A percentile compares a stretch with the other conserved stretches of the same genome.
These are phyloP conservation scores for Phoeniculus purpureus DNA, from an alignment of 2,797 vertebrate species.

Conservation along the genomic window DNA sequence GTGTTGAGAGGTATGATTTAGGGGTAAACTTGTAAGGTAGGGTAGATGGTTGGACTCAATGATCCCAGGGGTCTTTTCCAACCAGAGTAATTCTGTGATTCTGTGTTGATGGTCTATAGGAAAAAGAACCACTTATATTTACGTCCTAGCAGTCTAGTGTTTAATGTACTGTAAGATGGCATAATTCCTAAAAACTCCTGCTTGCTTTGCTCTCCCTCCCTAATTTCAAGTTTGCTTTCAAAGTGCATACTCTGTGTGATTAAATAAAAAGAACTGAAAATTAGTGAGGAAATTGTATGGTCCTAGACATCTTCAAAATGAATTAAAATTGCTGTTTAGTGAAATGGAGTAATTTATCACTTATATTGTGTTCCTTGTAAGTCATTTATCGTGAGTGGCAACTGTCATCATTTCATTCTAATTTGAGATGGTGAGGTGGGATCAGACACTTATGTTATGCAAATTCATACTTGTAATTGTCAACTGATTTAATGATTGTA, in stretches of 20 bases:
- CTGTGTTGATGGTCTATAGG: neutral
- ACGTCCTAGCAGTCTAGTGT: neutral
- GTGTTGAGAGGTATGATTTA: no score
- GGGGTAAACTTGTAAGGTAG: no score
- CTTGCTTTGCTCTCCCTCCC: neutral
- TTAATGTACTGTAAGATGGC: neutral
- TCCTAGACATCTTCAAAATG: conserved; percentile 11
- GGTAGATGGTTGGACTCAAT: no score
- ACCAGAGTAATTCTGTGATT: no score
- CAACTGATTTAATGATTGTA: neutral
- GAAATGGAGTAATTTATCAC: conserved; percentile 31
- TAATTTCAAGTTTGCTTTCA: neutral
- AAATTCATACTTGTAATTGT: neutral
- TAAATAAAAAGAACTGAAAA: conserved; percentile 36
- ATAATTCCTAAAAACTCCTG: neutral
- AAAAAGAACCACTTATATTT: neutral
- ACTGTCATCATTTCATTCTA: neutral
- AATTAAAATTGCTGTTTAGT: conserved; percentile 34
- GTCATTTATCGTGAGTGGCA: conserved; percentile 14
- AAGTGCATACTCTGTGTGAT: neutral
- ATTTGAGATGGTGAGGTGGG: neutral
- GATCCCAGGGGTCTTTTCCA: no score
- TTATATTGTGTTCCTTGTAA: neutral
- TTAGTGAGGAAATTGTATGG: conserved; percentile 28
- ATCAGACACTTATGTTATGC: neutral